Evolutionary conservation across 2,113 vertebrate genomes (phyloP).

Genomic region (Microcebus jonahi): DNA sequence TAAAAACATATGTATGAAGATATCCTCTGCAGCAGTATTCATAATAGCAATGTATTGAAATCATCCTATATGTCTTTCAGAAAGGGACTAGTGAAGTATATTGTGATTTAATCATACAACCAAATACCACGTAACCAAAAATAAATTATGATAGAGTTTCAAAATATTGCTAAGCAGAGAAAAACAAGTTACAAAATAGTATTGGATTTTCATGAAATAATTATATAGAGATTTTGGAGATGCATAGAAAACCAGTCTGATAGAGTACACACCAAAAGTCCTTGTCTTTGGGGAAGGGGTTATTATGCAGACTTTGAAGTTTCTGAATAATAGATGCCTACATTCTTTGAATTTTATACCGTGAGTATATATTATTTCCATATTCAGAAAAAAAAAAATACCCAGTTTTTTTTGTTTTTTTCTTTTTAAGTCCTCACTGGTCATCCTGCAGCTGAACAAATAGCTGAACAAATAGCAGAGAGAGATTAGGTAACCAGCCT

Average conservation of each 20-base stretch:
- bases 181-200: neutral
- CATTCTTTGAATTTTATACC: neutral
- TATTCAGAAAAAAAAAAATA: neutral
- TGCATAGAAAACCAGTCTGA: neutral
- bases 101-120: neutral
- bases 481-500: neutral
- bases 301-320: neutral
- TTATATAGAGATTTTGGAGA: neutral
- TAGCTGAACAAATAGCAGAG: neutral
- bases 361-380: neutral
- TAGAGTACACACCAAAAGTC: neutral
- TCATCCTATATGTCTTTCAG: neutral
- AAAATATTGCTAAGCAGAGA: neutral
- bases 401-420: conserved; percentile 35
- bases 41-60: neutral
- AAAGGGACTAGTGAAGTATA: neutral
- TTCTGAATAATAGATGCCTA: neutral
- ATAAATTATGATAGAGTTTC: neutral
- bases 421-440: conserved; percentile 19
- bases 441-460: conserved; percentile 62
- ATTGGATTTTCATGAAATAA: neutral
- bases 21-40: neutral
- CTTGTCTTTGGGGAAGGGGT: neutral
- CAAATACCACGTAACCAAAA: neutral
- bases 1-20: neutral